These are phyloP conservation scores for Drosophila baimaii DNA, from an alignment of 1,140 invertebrate species.

Conservation along the genomic window DNA sequence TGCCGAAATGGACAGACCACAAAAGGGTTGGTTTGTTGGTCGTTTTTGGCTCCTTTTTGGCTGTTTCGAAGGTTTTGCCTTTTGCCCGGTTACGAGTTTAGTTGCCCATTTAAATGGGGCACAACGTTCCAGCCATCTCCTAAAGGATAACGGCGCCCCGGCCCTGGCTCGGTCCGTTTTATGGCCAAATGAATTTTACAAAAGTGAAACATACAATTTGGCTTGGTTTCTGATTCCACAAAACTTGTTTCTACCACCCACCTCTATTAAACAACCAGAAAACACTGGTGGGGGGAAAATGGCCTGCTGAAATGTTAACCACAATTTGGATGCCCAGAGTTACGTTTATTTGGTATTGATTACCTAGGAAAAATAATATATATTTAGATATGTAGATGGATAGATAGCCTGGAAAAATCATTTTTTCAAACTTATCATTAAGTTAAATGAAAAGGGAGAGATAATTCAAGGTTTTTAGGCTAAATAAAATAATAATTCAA, in stretches of 20 bases:
- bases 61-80: constrained; percentile 1
- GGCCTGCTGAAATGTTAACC: neutral
- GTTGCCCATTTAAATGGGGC: constrained; percentile 75
- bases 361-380: neutral
- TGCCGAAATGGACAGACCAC: constrained; percentile 64
- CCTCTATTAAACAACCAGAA: neutral
- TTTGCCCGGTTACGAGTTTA: constrained; percentile 61
- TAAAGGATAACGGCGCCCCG: constrained; percentile 8
- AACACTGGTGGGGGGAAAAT: neutral
- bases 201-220: constrained; percentile 64
- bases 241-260: neutral
- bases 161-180: constrained; percentile 51
- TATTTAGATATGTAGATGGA: no score
- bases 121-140: constrained; percentile 36
- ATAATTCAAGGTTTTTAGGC: no score
- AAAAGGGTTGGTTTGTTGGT: constrained; percentile 64
- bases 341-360: constrained; percentile 34
- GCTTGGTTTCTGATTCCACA: constrained; percentile 72
- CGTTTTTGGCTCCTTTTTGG: constrained; percentile 29
- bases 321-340: constrained; percentile 11
- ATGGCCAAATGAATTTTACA: constrained; percentile 79
- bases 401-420: no score
- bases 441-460: no score
- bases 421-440: no score
- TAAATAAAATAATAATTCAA: no score